Evolutionary conservation across 2,797 vertebrate species (phyloP).

Genomic region (Macropus fuliginosus): DNA sequence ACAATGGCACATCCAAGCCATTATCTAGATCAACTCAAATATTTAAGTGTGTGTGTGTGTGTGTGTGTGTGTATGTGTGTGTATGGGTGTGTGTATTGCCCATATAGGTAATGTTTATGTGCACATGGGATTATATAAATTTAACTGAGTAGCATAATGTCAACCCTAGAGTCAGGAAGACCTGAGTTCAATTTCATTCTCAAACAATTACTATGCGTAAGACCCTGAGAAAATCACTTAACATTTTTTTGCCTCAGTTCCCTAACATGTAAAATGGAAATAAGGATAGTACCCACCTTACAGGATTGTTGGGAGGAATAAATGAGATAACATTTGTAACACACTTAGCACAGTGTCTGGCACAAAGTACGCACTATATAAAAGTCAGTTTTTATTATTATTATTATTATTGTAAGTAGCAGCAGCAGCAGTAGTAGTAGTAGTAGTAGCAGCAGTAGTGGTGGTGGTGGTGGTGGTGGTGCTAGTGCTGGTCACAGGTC

Average conservation of each 20-base stretch:
- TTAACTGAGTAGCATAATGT: neutral
- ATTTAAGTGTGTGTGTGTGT: neutral
- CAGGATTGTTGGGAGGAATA: too few species aligned
- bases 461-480: too few species aligned
- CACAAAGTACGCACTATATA: neutral
- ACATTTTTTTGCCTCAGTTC: neutral
- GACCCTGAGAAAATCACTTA: neutral
- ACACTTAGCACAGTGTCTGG: too few species aligned
- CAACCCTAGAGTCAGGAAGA: neutral
- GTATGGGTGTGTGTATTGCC: too few species aligned
- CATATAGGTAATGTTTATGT: neutral
- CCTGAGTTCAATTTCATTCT: neutral
- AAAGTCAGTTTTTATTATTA: neutral
- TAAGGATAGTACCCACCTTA: neutral
- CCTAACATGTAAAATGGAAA: neutral
- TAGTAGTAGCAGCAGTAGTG: too few species aligned
- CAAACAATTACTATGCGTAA: neutral
- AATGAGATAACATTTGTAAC: too few species aligned
- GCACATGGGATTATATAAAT: neutral
- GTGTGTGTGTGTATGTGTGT: rapidly evolving
- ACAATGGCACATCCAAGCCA: neutral
- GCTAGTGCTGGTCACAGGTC: neutral
- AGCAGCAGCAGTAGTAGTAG: too few species aligned
- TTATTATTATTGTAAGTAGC: too few species aligned
- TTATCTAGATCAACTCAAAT: neutral